Evolutionary conservation across 2,113 vertebrate species (phyloP).

Genomic region (Atrichornis clamosus): DNA sequence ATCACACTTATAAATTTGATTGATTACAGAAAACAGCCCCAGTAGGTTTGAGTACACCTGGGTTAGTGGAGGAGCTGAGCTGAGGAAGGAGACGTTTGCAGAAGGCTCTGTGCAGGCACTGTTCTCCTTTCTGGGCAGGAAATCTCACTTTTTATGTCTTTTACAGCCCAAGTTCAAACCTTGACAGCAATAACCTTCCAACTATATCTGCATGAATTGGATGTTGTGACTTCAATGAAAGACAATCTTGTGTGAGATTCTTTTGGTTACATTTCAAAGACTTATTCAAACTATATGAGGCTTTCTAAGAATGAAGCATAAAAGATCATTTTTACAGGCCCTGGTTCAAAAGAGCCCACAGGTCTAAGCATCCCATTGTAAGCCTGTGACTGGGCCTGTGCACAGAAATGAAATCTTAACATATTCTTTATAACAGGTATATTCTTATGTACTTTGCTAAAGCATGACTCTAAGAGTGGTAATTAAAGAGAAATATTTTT

Average conservation of each 20-base stretch:
- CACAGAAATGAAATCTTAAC: background rate
- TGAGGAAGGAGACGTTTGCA: background rate
- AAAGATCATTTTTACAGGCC: background rate
- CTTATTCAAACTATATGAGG: conserved; percentile 12
- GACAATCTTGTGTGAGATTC: background rate
- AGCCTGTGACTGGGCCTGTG: background rate
- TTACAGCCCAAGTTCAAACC: conserved; percentile 10
- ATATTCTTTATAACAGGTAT: background rate
- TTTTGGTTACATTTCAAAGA: conserved; percentile 36
- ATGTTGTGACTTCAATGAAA: background rate
- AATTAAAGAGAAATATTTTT: background rate
- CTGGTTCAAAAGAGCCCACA: background rate
- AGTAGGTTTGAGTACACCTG: background rate
- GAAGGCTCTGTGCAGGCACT: background rate
- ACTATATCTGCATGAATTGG: background rate
- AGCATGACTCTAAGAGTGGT: background rate
- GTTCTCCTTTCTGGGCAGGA: background rate
- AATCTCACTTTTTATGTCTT: background rate
- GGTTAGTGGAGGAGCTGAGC: background rate
- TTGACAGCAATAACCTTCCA: conserved; percentile 4
- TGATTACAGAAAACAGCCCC: background rate
- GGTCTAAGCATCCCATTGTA: background rate
- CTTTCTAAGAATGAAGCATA: background rate
- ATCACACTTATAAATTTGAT: background rate
- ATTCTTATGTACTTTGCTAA: background rate